Percentiles rank a stretch among this genome's conserved stretches.
phyloP scores from a whole-genome alignment of 2,113 vertebrate species.

The Bolborhynchus lineola region DNA sequence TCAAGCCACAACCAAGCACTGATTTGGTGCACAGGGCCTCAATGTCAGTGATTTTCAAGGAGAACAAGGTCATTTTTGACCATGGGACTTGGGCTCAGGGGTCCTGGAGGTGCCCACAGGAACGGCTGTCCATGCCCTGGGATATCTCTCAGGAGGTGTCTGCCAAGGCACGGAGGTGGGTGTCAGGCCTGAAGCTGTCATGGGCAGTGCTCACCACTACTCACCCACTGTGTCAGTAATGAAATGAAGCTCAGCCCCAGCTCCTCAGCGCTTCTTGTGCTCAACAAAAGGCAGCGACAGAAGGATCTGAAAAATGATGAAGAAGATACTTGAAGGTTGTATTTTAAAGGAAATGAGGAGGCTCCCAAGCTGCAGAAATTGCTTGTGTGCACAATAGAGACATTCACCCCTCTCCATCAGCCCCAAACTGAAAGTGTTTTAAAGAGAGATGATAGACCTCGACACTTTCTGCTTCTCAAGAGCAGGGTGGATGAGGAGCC shows the following conservation, averaged over 20 bases:
- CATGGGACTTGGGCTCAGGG: neutral
- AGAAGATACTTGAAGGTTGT: slow-evolving; percentile 22
- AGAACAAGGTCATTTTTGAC: neutral
- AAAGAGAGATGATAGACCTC: neutral
- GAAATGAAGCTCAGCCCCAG: neutral
- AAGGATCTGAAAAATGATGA: slow-evolving; percentile 35
- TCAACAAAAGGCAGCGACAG: slow-evolving; percentile 7
- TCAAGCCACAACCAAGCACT: fast-evolving
- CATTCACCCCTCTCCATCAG: slow-evolving; percentile 1
- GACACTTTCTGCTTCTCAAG: neutral
- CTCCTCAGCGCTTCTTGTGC: slow-evolving; percentile 23
- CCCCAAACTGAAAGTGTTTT: neutral
- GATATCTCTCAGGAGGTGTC: neutral
- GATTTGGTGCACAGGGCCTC: fast-evolving
- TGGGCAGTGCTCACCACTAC: fast-evolving
- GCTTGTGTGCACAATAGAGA: slow-evolving; percentile 26
- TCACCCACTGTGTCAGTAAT: neutral
- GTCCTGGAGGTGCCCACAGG: neutral
- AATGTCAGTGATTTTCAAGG: fast-evolving
- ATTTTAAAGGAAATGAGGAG: neutral
- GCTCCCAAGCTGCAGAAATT: slow-evolving; percentile 4
- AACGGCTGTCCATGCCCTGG: neutral
- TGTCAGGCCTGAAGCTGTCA: neutral
- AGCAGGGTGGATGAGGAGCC: slow-evolving; percentile 5
- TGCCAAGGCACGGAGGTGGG: fast-evolving